phyloP scores from a whole-genome alignment of 2,888 invertebrate genomes.

The Polymixis flavicincta region DNA sequence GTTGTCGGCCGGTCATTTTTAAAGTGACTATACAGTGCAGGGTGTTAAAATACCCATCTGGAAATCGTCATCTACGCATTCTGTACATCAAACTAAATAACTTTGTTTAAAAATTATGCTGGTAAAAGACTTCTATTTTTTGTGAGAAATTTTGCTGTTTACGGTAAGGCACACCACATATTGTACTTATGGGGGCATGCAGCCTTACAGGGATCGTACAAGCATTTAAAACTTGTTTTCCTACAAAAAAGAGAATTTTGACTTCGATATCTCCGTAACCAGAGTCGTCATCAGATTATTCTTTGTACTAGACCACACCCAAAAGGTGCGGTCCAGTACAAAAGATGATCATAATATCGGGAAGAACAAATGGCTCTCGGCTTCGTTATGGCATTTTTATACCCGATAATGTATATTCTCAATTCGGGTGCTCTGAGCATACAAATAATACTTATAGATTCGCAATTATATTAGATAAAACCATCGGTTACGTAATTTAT shows the following conservation, averaged over 20 bases:
- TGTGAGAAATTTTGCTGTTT: background rate
- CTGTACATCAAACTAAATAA: background rate
- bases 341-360: background rate
- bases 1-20: slow-evolving; percentile 2
- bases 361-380: background rate
- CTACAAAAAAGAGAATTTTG: background rate
- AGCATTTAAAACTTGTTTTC: background rate
- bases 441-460: slow-evolving; percentile 27
- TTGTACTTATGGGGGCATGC: background rate
- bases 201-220: background rate
- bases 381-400: slow-evolving; percentile 4
- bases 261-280: background rate
- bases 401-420: background rate
- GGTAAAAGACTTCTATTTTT: slow-evolving; percentile 1
- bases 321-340: background rate
- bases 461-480: slow-evolving; percentile 33
- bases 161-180: background rate
- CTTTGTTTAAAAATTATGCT: background rate
- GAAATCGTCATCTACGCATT: background rate
- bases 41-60: background rate
- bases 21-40: slow-evolving; percentile 6
- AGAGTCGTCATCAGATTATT: no score
- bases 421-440: slow-evolving; percentile 4
- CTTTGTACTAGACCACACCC: no score
- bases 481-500: slow-evolving; percentile 57